Conservation (phyloP, 2,797 vertebrate species). For the Schizopygopsis pylzovi region DNA sequence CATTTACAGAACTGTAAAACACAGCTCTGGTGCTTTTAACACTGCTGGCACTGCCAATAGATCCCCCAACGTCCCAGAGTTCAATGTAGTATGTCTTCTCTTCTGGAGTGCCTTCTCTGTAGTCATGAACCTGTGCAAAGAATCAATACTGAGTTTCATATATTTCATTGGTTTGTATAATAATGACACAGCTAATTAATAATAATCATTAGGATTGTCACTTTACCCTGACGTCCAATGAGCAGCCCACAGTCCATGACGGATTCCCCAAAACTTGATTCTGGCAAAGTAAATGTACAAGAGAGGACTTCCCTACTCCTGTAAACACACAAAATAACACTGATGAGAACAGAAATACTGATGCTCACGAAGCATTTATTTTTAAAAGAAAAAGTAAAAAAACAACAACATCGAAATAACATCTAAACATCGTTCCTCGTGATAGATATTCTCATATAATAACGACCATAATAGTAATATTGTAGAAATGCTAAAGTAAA, state of each 20-base stretch:
- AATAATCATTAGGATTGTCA: not conserved
- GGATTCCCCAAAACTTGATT: constrained; percentile 97
- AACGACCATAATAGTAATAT: not conserved
- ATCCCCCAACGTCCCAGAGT: constrained; percentile 97
- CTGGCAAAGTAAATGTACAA: constrained; percentile 95
- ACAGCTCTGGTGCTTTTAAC: constrained; percentile 96
- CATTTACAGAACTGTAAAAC: constrained; percentile 96
- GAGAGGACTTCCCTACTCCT: constrained; percentile 97
- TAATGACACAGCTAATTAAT: not conserved
- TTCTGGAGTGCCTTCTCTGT: constrained; percentile 96
- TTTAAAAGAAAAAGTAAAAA: not conserved
- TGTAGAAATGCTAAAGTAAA: not conserved
- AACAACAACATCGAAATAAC: not conserved
- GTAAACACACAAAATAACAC: constrained; percentile 34
- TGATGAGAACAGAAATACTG: not conserved
- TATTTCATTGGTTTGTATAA: not conserved
- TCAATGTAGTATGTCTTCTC: constrained; percentile 98
- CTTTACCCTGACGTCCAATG: constrained; percentile 92
- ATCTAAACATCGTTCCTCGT: not conserved
- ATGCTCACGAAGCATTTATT: not conserved
- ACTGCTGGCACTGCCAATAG: constrained; percentile 92
- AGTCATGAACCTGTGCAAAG: constrained; percentile 89
- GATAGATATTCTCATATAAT: not conserved
- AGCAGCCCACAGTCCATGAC: constrained; percentile 98
- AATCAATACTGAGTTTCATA: not conserved